Evolutionary conservation across 1,140 invertebrate species (phyloP), one percentile per base, ranked within the genome.

Genomic region (Drosophila nebulosa): DNA sequence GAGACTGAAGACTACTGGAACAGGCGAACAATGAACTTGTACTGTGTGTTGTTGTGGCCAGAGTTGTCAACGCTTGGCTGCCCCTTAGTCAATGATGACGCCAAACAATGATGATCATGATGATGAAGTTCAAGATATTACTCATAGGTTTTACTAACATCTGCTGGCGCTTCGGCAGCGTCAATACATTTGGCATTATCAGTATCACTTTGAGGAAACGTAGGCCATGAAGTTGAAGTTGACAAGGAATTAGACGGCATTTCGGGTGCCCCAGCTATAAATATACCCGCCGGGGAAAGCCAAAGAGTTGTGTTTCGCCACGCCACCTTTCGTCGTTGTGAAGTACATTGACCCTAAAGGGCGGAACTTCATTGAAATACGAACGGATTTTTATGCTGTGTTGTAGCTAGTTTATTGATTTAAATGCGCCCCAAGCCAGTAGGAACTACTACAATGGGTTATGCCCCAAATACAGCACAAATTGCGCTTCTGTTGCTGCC

Each of bases 1-100:
- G 24, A 78, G 62, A 74, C 70, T 46, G 39, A 46, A 46, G 39
- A 46, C 39, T 21, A 46, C 39, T 69, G 63, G 67, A 88, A 65
- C 70, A 46, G 65, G 62, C 83, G 81, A 86, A 86, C 81, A 86
- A 86, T 88, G 81, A 86, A 86, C 81, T 86, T 86, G 83, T 56
- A 88, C 81, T 86, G 79, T 73, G 52, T 30, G 50, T 42, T 51
- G 53, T 30, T 69, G 60, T 35, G 42, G 18, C 26, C 55, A 32
- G 50, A 24, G 61, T 71, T 78, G 74, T 75, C 70, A 81, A 66
- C 77, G 80, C 74, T 86, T 81, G 83, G 81, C 62, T 88, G 81
- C 74, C 51, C 64, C 36, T 30, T 30, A 24, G 59, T 27, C 26
- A 56, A 55, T 35, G 69, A 26, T 51, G 69, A 59, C 39, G 64